Evolutionary conservation across 2,888 invertebrate species (phyloP).

Genomic region (Cyclophora punctaria): DNA sequence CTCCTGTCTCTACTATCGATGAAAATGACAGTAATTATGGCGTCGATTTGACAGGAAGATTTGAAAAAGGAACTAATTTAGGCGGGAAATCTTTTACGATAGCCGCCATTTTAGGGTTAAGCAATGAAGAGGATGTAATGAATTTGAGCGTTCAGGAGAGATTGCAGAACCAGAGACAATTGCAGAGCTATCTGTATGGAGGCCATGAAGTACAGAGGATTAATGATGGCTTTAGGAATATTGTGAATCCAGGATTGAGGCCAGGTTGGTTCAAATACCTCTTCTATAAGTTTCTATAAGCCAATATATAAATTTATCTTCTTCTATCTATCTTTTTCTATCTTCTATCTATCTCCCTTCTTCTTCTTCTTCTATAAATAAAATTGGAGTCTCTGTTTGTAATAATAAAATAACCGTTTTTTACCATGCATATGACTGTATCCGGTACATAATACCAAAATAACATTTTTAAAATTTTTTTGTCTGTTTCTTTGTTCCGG

Average conservation of each 20-base stretch:
- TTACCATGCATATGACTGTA: too few relatives aligned
- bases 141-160: slow-evolving; percentile 73
- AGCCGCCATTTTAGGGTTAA: slow-evolving; percentile 88
- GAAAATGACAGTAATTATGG: slow-evolving; percentile 59
- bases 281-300: too few relatives aligned
- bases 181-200: slow-evolving; percentile 58
- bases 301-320: too few relatives aligned
- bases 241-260: slow-evolving; percentile 44
- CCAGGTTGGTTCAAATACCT: slow-evolving; percentile 45
- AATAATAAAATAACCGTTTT: too few relatives aligned
- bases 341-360: too few relatives aligned
- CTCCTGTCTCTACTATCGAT: slow-evolving; percentile 54
- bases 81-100: slow-evolving; percentile 88
- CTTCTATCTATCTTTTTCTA: too few relatives aligned
- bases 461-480: too few relatives aligned
- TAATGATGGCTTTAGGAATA: slow-evolving; percentile 55
- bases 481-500: too few relatives aligned
- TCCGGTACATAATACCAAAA: too few relatives aligned
- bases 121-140: slow-evolving; percentile 72
- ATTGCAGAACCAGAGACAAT: slow-evolving; percentile 54
- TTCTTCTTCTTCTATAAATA: too few relatives aligned
- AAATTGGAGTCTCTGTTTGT: too few relatives aligned
- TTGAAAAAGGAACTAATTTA: slow-evolving; percentile 48
- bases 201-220: slow-evolving; percentile 59
- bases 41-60: slow-evolving; percentile 53